A percentile compares a stretch with the other conserved stretches of the same genome.
Evolutionary conservation across 2,113 vertebrate species (phyloP).

Genomic region (Amblyornis subalaris): DNA sequence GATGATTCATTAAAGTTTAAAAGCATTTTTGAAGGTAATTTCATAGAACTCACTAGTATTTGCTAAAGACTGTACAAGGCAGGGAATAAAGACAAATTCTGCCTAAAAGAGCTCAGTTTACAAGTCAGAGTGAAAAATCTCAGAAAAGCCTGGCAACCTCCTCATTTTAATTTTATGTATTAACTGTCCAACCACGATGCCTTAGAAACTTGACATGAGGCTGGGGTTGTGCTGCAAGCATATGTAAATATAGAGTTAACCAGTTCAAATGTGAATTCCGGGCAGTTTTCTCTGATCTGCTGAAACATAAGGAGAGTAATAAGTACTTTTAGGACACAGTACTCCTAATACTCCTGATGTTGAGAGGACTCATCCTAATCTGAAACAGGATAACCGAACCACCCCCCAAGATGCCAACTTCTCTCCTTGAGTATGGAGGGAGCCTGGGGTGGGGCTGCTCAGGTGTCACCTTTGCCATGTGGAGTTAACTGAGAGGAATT

Average conservation of each 20-base stretch:
- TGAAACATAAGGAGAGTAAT: background rate
- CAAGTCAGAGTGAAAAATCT: background rate
- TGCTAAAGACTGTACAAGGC: background rate
- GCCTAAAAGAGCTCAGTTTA: background rate
- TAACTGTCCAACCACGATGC: background rate
- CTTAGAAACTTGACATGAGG: background rate
- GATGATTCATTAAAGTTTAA: background rate
- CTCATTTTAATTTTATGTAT: background rate
- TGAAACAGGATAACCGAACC: background rate
- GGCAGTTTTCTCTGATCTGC: background rate
- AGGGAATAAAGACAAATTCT: background rate
- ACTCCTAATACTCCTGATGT: background rate
- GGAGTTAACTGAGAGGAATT: background rate
- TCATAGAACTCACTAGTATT: background rate
- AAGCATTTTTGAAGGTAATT: background rate
- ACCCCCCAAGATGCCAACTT: background rate
- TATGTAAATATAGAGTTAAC: background rate
- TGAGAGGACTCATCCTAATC: background rate
- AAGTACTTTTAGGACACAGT: background rate
- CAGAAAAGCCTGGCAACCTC: background rate
- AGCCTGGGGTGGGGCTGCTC: background rate
- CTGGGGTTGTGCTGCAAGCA: rapidly evolving
- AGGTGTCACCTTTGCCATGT: background rate
- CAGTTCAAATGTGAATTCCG: background rate
- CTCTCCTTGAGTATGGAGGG: background rate